Conservation (phyloP, 2,888 invertebrate species). For the Auanema sp. region DNA sequence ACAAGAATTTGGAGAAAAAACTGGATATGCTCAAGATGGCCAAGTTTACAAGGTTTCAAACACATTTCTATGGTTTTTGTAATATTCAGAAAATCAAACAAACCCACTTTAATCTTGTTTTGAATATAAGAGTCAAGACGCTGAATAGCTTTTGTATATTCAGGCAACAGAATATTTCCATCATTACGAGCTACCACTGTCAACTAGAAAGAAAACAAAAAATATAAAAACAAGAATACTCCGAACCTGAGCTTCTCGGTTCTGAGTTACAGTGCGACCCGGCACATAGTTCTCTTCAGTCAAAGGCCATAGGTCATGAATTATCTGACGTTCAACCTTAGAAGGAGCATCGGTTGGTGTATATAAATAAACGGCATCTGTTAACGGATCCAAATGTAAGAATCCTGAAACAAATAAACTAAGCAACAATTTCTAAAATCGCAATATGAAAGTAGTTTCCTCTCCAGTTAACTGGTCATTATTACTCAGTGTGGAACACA, state of each 20-base stretch:
- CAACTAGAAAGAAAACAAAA: slow-evolving; percentile 64
- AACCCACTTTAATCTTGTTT: slow-evolving; percentile 40
- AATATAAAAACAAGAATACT: neutral
- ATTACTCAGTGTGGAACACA: neutral
- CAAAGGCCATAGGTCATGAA: slow-evolving; percentile 51
- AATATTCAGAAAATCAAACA: neutral
- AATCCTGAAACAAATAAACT: slow-evolving; percentile 22
- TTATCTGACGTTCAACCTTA: slow-evolving; percentile 45
- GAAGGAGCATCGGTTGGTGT: slow-evolving; percentile 55
- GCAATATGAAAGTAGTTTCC: no score
- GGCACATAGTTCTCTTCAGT: slow-evolving; percentile 50
- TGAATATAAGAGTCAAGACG: slow-evolving; percentile 47
- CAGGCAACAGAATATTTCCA: slow-evolving; percentile 79
- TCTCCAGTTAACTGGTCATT: slow-evolving; percentile 2
- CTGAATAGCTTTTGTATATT: slow-evolving; percentile 39
- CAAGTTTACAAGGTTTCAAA: no score
- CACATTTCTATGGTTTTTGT: neutral
- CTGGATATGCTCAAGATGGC: no score
- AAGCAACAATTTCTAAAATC: neutral
- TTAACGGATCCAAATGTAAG: slow-evolving; percentile 38
- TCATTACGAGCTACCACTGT: slow-evolving; percentile 81
- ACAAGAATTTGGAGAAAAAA: neutral
- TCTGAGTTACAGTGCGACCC: slow-evolving; percentile 50
- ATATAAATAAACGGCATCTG: slow-evolving; percentile 56
- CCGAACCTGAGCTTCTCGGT: slow-evolving; percentile 47